Evolutionary conservation across 2,113 vertebrate species (phyloP).

Genomic region (Xiphorhynchus elegans): DNA sequence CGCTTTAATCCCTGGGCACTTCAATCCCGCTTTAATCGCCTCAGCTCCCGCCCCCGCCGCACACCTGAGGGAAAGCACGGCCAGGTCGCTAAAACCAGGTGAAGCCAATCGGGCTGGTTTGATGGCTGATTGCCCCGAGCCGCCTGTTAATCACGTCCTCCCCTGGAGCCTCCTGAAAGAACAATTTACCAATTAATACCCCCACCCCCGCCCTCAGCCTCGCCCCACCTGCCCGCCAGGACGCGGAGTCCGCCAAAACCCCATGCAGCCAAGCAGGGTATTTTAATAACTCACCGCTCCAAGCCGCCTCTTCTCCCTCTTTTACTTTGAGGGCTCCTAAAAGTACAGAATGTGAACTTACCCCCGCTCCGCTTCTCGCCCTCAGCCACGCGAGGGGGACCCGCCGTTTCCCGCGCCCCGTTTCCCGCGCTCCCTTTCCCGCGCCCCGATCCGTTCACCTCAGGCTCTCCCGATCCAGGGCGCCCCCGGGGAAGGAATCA

Average conservation of each 20-base stretch:
- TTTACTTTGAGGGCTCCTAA: background rate
- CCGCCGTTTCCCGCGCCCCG: too few species aligned
- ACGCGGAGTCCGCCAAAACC: background rate
- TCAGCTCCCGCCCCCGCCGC: background rate
- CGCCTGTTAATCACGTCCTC: too few species aligned
- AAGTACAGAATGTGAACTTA: background rate
- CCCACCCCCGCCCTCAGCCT: background rate
- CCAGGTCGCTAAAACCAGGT: too few species aligned
- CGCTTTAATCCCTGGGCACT: too few species aligned
- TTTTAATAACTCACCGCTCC: background rate
- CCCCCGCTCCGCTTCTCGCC: too few species aligned
- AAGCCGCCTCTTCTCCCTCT: background rate
- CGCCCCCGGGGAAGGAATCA: too few species aligned
- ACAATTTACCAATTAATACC: background rate
- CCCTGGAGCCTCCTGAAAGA: background rate
- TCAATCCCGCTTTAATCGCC: too few species aligned
- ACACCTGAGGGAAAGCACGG: too few species aligned
- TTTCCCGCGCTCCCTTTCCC: background rate
- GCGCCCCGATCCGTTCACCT: background rate
- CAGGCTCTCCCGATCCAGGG: too few species aligned
- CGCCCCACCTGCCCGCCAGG: too few species aligned
- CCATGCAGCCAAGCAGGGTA: too few species aligned
- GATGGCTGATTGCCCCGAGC: background rate
- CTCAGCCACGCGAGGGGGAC: too few species aligned
- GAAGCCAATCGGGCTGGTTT: rapidly evolving